A percentile compares a stretch with the other conserved stretches of the same genome.
These are phyloP conservation scores for Sminthurides bifidus DNA, from an alignment of 1,140 invertebrate species.

Conservation along the genomic window DNA sequence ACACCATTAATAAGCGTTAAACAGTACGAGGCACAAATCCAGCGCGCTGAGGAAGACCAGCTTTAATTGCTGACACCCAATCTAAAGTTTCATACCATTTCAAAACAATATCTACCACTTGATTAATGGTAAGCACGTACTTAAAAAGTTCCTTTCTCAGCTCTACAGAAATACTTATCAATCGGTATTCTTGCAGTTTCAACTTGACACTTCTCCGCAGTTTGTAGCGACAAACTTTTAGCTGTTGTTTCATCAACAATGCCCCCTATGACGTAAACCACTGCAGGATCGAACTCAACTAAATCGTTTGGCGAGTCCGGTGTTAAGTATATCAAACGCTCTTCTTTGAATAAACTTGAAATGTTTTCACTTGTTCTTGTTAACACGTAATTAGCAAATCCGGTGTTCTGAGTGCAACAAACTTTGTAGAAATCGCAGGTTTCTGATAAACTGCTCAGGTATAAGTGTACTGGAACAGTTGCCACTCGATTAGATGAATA, in stretches of 20 bases:
- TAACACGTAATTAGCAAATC: slow-evolving; percentile 21
- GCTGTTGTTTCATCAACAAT: slow-evolving; percentile 38
- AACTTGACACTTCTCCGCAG: slow-evolving; percentile 8
- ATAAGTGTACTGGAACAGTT: slow-evolving; percentile 12
- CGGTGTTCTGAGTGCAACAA: slow-evolving; percentile 18
- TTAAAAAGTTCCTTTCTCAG: slow-evolving; percentile 18
- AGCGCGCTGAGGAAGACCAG: slow-evolving; percentile 17
- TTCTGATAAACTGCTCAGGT: slow-evolving; percentile 13
- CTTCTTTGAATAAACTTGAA: slow-evolving; percentile 31
- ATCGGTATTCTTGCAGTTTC: slow-evolving; percentile 14
- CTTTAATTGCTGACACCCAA: slow-evolving; percentile 18
- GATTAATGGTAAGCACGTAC: slow-evolving; percentile 20
- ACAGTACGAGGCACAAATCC: slow-evolving; percentile 11
- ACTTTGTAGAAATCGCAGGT: slow-evolving; percentile 11
- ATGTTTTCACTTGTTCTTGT: slow-evolving; percentile 11
- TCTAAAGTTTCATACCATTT: slow-evolving; percentile 13
- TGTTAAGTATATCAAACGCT: slow-evolving; percentile 35
- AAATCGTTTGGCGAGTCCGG: slow-evolving; percentile 35
- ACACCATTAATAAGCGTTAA: too few relatives aligned
- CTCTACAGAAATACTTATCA: slow-evolving; percentile 14
- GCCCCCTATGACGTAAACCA: slow-evolving; percentile 39
- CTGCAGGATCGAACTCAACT: slow-evolving; percentile 31
- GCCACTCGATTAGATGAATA: slow-evolving; percentile 20
- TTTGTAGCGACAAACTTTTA: slow-evolving; percentile 30
- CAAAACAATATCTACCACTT: slow-evolving; percentile 24